phyloP scores from a whole-genome alignment of 92 coral and sea anemone genomes.

The Hydrozoanthus gracilis region DNA sequence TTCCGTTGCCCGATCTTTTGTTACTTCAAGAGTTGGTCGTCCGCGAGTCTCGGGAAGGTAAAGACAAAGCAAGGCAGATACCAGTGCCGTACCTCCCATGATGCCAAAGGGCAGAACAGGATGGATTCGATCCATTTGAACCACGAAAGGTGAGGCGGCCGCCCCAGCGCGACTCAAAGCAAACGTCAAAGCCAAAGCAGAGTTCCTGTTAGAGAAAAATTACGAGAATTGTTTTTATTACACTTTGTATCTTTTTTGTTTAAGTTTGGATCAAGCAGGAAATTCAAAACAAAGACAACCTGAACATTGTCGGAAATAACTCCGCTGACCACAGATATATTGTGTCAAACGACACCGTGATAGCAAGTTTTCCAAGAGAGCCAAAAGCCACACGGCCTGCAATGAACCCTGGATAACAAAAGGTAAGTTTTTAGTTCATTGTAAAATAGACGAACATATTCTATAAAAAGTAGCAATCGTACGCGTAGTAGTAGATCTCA shows the following conservation, averaged over 20 bases:
- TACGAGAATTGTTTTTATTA: not conserved
- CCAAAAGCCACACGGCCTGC: constrained; percentile 70
- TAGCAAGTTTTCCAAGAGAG: constrained; percentile 61
- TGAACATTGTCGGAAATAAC: constrained; percentile 68
- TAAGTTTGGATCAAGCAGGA: not conserved
- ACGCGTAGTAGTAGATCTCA: too few species aligned
- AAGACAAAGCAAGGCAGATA: constrained; percentile 73
- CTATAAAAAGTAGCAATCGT: too few species aligned
- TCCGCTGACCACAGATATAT: constrained; percentile 80
- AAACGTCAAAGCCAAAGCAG: constrained; percentile 75
- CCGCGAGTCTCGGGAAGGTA: constrained; percentile 77
- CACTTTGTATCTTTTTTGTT: not conserved
- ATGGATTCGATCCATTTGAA: constrained; percentile 74
- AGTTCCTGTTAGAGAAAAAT: constrained; percentile 47
- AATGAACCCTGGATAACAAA: too few species aligned
- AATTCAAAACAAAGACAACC: too few species aligned
- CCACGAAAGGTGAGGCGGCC: constrained; percentile 73
- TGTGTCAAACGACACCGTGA: constrained; percentile 70
- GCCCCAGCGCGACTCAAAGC: constrained; percentile 77
- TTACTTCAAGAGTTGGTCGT: constrained; percentile 71
- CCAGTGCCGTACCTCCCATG: constrained; percentile 70
- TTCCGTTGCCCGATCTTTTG: constrained; percentile 55
- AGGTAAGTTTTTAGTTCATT: too few species aligned
- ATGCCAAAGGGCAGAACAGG: constrained; percentile 74
- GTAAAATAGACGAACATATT: too few species aligned